Evolutionary conservation across 2,113 vertebrate species (phyloP), one percentile per base, ranked within the genome.

Genomic region (Dipodomys merriami): DNA sequence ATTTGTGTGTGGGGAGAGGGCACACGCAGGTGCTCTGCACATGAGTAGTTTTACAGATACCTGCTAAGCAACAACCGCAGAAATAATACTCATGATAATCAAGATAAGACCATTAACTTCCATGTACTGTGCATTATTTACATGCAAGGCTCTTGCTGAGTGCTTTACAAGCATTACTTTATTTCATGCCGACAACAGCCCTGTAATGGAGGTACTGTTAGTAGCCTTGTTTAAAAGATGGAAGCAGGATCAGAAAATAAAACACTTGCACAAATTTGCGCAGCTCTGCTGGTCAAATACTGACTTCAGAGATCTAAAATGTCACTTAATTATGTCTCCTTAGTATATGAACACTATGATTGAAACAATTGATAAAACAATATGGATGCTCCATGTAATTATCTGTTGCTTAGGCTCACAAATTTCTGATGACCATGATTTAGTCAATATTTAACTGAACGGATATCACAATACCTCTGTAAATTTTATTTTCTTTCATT

Each of bases 271-370:
- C 7, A 86, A 23, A 84, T 77, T 80, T 77, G 65, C 35, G 18
- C 13, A 77, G 71, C n/a, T 88, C 35, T 46, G 25, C 3, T 6
- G 5, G 81, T 88, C 22, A 39, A 87, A 83, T 18, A 33, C 8
- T 25, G 64, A 46, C 29, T 68, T 90, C 49, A 88, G 86, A 90
- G 39, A 69, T n/a, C 33, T 30, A 86, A 87, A 69, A 73, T 67
- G 39, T 2, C 8, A 33, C 49, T 88, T 53, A 83, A 19, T 88
- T 79, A 57, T 80, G 74, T 85, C 68, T 82, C 87, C 30, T 73
- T 83, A 57, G 20, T 33, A 88, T 81, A 83, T 27, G 62, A 60
- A 80, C 30, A 82, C 35, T 12, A 3, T 39, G 25, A 7, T 8
- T 79, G 15, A 81, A 93, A 77, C 7, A 53, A 77, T 67, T 76